Percentiles rank a stretch among this genome's conserved stretches.
phyloP scores from a whole-genome alignment of 2,113 vertebrate species.

The Salvelinus namaycush region DNA sequence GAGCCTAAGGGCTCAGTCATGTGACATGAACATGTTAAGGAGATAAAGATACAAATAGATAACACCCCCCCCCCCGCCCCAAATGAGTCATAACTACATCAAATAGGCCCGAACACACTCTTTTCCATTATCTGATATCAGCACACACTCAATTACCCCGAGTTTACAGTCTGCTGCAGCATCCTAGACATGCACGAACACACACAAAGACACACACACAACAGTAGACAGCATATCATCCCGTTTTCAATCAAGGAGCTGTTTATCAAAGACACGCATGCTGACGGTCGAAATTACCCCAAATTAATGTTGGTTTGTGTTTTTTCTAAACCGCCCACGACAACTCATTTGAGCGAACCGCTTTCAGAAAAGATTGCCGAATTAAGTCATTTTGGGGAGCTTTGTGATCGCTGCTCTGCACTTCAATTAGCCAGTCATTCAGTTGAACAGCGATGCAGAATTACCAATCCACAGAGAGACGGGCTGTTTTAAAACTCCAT shows the following conservation, averaged over 20 bases:
- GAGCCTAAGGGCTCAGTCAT: neutral
- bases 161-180: neutral
- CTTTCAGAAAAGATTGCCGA: no score
- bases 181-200: neutral
- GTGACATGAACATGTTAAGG: no score
- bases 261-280: neutral
- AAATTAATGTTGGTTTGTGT: neutral
- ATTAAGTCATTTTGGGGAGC: neutral
- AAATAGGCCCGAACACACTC: no score
- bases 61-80: no score
- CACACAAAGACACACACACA: neutral
- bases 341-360: neutral
- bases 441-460: neutral
- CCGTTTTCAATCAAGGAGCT: slow-evolving; percentile 6
- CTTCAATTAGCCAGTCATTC: slow-evolving; percentile 10
- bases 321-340: neutral
- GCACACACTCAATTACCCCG: neutral
- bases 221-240: neutral
- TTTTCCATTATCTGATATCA: neutral
- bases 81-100: no score
- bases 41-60: no score
- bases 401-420: neutral
- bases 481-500: neutral
- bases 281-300: neutral
- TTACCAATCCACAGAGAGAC: neutral